Evolutionary conservation across 2,888 invertebrate genomes (phyloP).

Genomic region (Trissolcus brochymenae): DNA sequence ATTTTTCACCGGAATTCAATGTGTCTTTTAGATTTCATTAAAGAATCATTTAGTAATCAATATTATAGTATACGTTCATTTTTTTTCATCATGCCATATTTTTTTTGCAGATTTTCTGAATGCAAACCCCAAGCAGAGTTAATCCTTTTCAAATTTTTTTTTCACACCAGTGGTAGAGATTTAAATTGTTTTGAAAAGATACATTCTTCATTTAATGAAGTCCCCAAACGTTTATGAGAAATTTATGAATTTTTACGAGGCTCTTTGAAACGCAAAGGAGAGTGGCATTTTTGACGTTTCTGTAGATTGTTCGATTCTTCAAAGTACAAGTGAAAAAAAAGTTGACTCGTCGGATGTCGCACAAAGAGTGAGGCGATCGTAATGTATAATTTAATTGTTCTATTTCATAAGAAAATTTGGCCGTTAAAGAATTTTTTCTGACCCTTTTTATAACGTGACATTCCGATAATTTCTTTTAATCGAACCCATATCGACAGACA

Average conservation of each 20-base stretch:
- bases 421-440: slow-evolving; percentile 7
- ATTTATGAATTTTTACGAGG: slow-evolving; percentile 18
- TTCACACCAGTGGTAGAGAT: neutral
- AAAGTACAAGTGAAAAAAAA: slow-evolving; percentile 8
- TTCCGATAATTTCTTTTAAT: slow-evolving; percentile 19
- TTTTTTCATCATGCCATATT: too few relatives aligned
- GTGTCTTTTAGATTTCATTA: too few relatives aligned
- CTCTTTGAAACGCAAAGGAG: slow-evolving; percentile 10
- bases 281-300: slow-evolving; percentile 21
- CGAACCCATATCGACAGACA: neutral
- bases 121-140: too few relatives aligned
- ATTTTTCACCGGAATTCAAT: too few relatives aligned
- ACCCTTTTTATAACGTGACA: slow-evolving; percentile 1
- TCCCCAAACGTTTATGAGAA: slow-evolving; percentile 22
- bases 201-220: neutral
- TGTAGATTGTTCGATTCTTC: slow-evolving; percentile 10
- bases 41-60: too few relatives aligned
- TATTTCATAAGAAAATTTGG: slow-evolving; percentile 22
- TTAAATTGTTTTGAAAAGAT: slow-evolving; percentile 13
- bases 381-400: slow-evolving; percentile 28
- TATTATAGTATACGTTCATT: too few relatives aligned
- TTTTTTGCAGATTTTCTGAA: too few relatives aligned
- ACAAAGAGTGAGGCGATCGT: slow-evolving; percentile 15
- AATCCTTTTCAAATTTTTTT: neutral
- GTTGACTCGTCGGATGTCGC: slow-evolving; percentile 1